Conservation (phyloP, 1,140 invertebrate genomes). For the Temnothorax nylanderi region DNA sequence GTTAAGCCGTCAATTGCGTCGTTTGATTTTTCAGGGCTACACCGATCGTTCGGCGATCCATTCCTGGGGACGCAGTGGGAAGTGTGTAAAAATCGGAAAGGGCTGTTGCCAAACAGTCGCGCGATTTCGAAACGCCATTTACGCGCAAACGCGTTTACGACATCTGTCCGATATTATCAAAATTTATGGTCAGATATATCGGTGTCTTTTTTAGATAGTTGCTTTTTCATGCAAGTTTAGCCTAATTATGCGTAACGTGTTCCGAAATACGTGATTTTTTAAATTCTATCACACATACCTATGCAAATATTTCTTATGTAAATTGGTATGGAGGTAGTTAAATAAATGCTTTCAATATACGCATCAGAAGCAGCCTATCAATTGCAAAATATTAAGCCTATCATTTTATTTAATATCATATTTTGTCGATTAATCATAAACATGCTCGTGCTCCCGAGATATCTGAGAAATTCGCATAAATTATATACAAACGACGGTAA, state of each 20-base stretch:
- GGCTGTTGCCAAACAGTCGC: slow-evolving; percentile 21
- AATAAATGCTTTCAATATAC: background rate
- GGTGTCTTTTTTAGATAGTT: background rate
- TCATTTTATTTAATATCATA: slow-evolving; percentile 40
- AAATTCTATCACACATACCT: background rate
- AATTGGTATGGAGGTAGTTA: background rate
- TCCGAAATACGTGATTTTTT: slow-evolving; percentile 1
- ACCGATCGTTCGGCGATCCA: slow-evolving; percentile 3
- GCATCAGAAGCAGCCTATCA: background rate
- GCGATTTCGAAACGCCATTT: slow-evolving; percentile 29
- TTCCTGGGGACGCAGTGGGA: background rate
- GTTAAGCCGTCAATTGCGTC: slow-evolving; percentile 31
- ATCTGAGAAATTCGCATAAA: background rate
- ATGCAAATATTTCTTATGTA: slow-evolving; percentile 8
- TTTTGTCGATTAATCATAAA: slow-evolving; percentile 11
- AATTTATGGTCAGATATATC: background rate
- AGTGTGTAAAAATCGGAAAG: slow-evolving; percentile 35
- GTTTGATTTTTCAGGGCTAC: slow-evolving; percentile 24
- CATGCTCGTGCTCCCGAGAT: background rate
- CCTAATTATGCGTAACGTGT: slow-evolving; percentile 9
- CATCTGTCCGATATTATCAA: slow-evolving; percentile 7
- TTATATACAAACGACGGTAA: background rate
- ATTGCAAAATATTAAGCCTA: slow-evolving; percentile 5
- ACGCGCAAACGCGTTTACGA: slow-evolving; percentile 31
- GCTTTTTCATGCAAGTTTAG: background rate